Conservation (phyloP, 2,888 invertebrate genomes). For the Athalia cordata region DNA sequence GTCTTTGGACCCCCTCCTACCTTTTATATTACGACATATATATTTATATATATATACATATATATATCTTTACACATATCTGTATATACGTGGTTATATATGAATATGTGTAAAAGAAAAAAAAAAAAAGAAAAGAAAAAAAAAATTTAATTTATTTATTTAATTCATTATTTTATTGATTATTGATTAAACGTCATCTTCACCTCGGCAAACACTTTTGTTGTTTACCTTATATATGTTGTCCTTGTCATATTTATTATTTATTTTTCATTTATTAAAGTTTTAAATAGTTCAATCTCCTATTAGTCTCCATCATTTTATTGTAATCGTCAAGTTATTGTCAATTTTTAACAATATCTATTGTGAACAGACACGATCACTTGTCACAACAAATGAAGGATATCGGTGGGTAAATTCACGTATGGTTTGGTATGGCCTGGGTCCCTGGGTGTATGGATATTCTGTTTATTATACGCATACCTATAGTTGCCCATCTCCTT, state of each 20-base stretch:
- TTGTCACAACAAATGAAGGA: slow-evolving; percentile 44
- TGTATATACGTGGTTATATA: slow-evolving; percentile 63
- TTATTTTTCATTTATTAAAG: slow-evolving; percentile 42
- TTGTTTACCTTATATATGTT: slow-evolving; percentile 52
- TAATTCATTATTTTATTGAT: slow-evolving; percentile 73
- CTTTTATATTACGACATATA: slow-evolving; percentile 71
- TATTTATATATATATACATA: slow-evolving; percentile 54
- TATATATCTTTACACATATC: slow-evolving; percentile 59
- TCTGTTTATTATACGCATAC: slow-evolving; percentile 25
- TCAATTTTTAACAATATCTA: not conserved
- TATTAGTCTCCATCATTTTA: slow-evolving; percentile 15
- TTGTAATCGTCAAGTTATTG: not conserved
- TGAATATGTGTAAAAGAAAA: not conserved
- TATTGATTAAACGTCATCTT: slow-evolving; percentile 71
- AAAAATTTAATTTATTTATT: slow-evolving; percentile 73
- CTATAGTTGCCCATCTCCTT: slow-evolving; percentile 7
- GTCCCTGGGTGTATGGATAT: slow-evolving; percentile 40
- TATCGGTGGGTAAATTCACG: slow-evolving; percentile 37
- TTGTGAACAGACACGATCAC: slow-evolving; percentile 9
- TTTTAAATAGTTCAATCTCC: slow-evolving; percentile 12
- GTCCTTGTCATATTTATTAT: slow-evolving; percentile 43
- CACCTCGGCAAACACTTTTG: slow-evolving; percentile 63
- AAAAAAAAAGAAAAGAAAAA: not conserved
- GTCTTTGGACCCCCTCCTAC: slow-evolving; percentile 71
- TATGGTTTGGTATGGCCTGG: slow-evolving; percentile 12